Percentiles rank a stretch among this genome's conserved stretches.
These are phyloP conservation scores for Engraulis encrasicolus DNA, from an alignment of 2,113 vertebrate genomes.

Conservation along the genomic window DNA sequence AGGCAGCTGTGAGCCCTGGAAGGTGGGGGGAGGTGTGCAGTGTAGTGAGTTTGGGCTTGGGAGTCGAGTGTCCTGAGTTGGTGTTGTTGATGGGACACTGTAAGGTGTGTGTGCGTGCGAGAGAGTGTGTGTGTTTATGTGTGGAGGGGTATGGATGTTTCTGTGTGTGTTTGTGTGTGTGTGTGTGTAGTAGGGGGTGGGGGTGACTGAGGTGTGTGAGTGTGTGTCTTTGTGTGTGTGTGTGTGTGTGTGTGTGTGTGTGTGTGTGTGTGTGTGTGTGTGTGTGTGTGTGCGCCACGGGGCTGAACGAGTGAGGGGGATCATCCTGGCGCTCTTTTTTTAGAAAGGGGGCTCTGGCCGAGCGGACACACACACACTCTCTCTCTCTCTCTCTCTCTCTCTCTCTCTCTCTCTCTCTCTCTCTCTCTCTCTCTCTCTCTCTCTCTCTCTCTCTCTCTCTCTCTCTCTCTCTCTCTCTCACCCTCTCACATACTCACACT, in stretches of 20 bases:
- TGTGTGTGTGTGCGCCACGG: not conserved
- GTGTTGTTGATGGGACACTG: not conserved
- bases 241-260: too few species aligned
- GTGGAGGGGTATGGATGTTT: not conserved
- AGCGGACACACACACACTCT: not conserved
- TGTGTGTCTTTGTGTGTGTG: too few species aligned
- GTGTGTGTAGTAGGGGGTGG: not conserved
- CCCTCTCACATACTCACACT: not conserved
- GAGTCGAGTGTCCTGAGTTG: slow-evolving; percentile 40
- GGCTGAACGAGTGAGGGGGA: not conserved
- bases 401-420: not conserved
- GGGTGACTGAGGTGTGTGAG: too few species aligned
- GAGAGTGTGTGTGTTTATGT: too few species aligned
- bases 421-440: not conserved
- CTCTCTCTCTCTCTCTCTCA: not conserved
- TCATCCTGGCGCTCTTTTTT: not conserved
- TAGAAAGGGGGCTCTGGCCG: not conserved
- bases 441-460: not conserved
- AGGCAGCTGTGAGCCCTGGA: slow-evolving; percentile 13
- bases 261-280: not conserved
- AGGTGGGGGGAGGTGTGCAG: slow-evolving; percentile 36
- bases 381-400: not conserved
- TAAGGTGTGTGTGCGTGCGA: not conserved
- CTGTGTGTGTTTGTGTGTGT: slow-evolving; percentile 8
- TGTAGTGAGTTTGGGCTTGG: slow-evolving; percentile 32